Evolutionary conservation across 2,797 vertebrate genomes (phyloP).

Genomic region (Lepus townsendii): DNA sequence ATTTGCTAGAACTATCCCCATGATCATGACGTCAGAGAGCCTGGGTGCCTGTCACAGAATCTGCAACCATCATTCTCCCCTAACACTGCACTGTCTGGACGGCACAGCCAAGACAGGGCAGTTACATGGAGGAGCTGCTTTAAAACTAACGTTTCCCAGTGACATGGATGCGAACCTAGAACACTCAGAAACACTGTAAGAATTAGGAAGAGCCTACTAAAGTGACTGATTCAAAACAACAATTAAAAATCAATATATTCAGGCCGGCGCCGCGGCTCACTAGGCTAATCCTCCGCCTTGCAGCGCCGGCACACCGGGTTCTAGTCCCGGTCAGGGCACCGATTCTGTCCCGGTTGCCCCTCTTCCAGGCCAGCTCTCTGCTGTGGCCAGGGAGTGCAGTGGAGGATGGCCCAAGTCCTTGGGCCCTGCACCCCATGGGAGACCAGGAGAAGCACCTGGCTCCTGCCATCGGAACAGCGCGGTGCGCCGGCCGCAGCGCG

Average conservation of each 20-base stretch:
- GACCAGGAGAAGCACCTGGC: too few species aligned
- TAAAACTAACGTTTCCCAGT: background rate
- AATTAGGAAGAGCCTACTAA: background rate
- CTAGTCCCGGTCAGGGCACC: too few species aligned
- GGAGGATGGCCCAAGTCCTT: too few species aligned
- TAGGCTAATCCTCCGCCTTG: too few species aligned
- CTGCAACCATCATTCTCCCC: background rate
- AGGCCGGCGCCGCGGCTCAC: too few species aligned
- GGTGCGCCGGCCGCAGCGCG: too few species aligned
- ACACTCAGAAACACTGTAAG: background rate
- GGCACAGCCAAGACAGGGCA: background rate
- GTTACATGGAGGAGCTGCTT: background rate
- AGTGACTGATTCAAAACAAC: background rate
- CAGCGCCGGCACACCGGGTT: too few species aligned
- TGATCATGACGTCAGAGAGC: background rate
- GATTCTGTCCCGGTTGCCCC: too few species aligned
- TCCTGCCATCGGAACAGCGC: too few species aligned
- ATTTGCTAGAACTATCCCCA: background rate
- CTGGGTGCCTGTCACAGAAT: background rate
- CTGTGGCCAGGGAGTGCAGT: too few species aligned
- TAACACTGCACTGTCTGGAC: background rate
- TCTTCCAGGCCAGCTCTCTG: too few species aligned
- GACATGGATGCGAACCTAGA: background rate
- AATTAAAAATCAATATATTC: background rate
- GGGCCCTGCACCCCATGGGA: too few species aligned